Conservation (phyloP, 2,113 vertebrate genomes). For the Plestiodon gilberti region DNA sequence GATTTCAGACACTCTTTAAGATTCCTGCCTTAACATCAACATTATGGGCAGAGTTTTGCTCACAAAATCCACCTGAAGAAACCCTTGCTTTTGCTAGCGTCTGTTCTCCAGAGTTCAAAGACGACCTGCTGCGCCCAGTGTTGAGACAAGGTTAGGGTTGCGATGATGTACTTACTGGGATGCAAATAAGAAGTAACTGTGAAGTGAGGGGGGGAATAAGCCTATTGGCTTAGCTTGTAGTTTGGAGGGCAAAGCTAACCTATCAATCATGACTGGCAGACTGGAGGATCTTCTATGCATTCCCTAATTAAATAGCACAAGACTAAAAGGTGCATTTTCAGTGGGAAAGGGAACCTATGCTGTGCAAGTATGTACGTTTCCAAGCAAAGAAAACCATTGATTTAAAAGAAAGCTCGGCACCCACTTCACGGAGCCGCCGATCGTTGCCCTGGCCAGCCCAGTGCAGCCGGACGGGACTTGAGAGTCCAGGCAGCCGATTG, state of each 20-base stretch:
- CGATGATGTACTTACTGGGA: not conserved
- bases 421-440: no score
- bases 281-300: not conserved
- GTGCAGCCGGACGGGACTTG: no score
- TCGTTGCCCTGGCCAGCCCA: no score
- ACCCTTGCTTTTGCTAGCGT: not conserved
- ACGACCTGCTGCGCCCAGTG: not conserved
- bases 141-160: not conserved
- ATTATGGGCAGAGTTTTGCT: not conserved
- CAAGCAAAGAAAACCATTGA: not conserved
- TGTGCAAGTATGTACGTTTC: not conserved
- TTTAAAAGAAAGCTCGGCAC: not conserved
- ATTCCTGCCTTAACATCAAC: constrained; percentile 8
- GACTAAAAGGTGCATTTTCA: not conserved
- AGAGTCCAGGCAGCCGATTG: no score
- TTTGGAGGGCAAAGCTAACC: constrained; percentile 5
- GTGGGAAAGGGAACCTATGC: not conserved
- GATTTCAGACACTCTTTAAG: constrained; percentile 9
- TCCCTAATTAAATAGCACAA: constrained; percentile 5
- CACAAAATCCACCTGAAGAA: not conserved
- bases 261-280: constrained; percentile 10
- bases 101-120: not conserved
- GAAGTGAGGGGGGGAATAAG: not conserved
- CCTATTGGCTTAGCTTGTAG: not conserved
- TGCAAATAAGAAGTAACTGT: constrained; percentile 4